Evolutionary conservation across 2,888 invertebrate genomes (phyloP), one percentile per base, ranked within the genome.

Genomic region (Drosophila acutilabella): DNA sequence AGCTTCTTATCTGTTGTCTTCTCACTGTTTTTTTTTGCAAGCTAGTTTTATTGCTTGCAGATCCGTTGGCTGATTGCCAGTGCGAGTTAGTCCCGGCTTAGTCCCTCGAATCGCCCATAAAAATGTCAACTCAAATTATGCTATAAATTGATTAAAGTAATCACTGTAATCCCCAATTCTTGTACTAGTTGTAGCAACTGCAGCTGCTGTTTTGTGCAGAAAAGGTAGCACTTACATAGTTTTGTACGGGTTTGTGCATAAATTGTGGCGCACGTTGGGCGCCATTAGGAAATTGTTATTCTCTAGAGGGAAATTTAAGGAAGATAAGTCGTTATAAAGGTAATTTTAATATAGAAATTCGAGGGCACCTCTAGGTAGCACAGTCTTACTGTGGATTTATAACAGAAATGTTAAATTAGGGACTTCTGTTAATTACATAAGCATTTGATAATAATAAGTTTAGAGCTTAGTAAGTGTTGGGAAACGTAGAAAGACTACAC

Each of bases 141-240:
- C 80, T 73, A 81, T 84, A 84, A 85, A 84, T 81, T 79, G 80
- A 67, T 85, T 70, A 65, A 59, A 66, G 51, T 74, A 81, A 80
- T 73, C 64, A 56, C 57, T 44, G 64, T 64, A 57, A 78, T 53
- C 64, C 69, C 65, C 67, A 53, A 42, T 60, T 58, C 73, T 65
- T 61, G 78, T 56, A 62, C 70, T 65, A 54, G 71, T 60, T 62
- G 53, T 26, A 48, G 42, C 42, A 44, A 33, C 52, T 56, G 53
- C 62, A 23, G 44, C 36, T 54, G 42, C 11, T 52, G 20, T 41
- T 23, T 40, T 14, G 30, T 7, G 5, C 41, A 16, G 5, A n/a
- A 30, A 44, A 4, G 30, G 42, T n/a, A 30, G 54, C 42, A 54
- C 33, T 44, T 44, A 18, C 42, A 44, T 33, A 20, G 33, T 11